Base-by-base conservation (phyloP, 2,888 invertebrate species). In the Hypercompe scribonia region DNA sequence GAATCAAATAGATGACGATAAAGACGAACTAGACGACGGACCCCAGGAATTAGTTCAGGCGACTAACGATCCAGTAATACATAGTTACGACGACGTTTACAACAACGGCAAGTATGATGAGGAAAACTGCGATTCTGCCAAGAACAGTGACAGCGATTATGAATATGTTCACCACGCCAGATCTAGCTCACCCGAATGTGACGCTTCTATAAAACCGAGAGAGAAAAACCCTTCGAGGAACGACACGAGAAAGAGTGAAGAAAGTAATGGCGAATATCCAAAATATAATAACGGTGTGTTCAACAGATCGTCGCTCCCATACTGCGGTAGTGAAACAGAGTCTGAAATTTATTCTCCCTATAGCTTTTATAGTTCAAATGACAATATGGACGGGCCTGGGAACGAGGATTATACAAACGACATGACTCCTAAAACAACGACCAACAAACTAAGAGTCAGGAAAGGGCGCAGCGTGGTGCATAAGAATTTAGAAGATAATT, bases 401-500 rank as follows among this genome's bases (percentile, higher is more conserved):
- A 94, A 91, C 71, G 95, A 95, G 71, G 95, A 95, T 78, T 95
- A 95, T 77, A 91, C 93, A 68, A 93, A 91, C 70, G 95, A 95
- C 5, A 91, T 94, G 89, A 90, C 93, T 68, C 93, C 93, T 34
- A 96, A 95, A 83, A 93, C 93, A 1, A 96, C 95, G 13, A 97
- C 96, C 39, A 97, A 96, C 87, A 97, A 97, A 89, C 95, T 98
- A 79, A 96, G 98, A 84, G 97, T 98, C 78, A 96, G 98, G 84
- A 97, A 98, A 91, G 98, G 97, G 70, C 96, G 98, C 76, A 98
- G 98, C 90, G 97, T 98, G 79, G 98, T 98, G 18, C 98, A 98
- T 90, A 97, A 97, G 88, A 98, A 97, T 90, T 96, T 98, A 79
- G 98, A 98, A 89, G 98, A 98, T 89, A 98, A 98, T 94, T 98